A percentile compares a stretch with the other conserved stretches of the same genome.
Evolutionary conservation across 2,113 vertebrate species (phyloP).

Genomic region (Labeo catla): DNA sequence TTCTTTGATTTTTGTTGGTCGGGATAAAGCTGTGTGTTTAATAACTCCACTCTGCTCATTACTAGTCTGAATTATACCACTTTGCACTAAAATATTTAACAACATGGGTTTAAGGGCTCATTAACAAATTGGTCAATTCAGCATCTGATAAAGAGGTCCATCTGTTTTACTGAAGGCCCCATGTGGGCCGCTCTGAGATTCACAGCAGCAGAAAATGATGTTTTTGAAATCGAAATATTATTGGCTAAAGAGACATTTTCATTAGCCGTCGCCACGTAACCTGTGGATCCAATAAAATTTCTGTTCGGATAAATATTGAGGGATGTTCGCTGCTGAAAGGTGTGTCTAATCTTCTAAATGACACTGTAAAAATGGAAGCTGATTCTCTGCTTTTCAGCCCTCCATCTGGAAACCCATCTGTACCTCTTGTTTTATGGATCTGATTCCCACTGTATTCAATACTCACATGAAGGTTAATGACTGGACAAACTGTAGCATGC

Average conservation of each 20-base stretch:
- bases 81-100: conserved; percentile 61
- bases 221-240: conserved; percentile 4
- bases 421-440: conserved; percentile 38
- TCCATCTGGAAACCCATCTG: conserved; percentile 37
- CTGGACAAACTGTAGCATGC: conserved; percentile 40
- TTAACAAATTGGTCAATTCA: conserved; percentile 62
- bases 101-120: conserved; percentile 57
- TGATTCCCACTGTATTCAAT: conserved; percentile 43
- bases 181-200: conserved; percentile 47
- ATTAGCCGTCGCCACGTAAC: not conserved
- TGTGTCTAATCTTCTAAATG: conserved; percentile 1
- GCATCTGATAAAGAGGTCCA: conserved; percentile 60
- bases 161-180: conserved; percentile 57
- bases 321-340: not conserved
- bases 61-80: conserved; percentile 34
- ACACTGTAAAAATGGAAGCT: not conserved
- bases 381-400: conserved; percentile 17
- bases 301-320: not conserved
- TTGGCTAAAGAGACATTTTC: not conserved
- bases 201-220: conserved; percentile 26
- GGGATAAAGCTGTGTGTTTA: not conserved
- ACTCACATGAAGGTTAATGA: conserved; percentile 52
- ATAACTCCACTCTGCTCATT: conserved; percentile 13
- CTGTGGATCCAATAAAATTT: not conserved
- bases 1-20: not conserved